phyloP scores from a whole-genome alignment of 2,888 invertebrate genomes.

The Cerastis leucographa region DNA sequence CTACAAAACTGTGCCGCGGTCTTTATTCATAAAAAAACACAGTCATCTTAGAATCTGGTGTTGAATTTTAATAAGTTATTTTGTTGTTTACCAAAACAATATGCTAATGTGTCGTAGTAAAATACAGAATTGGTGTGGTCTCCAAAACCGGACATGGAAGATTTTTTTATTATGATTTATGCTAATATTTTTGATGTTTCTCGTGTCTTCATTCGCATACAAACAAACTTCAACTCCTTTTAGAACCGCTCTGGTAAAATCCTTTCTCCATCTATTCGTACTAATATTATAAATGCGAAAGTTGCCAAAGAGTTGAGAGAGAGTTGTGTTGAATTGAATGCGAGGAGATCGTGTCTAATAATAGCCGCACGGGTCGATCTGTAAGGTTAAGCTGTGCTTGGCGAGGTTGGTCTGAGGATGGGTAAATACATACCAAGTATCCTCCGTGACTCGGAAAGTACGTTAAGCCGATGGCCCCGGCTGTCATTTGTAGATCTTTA shows the following conservation, averaged over 20 bases:
- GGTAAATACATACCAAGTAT: too few relatives aligned
- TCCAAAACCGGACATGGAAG: constrained; percentile 2
- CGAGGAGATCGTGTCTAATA: too few relatives aligned
- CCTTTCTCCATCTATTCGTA: not conserved
- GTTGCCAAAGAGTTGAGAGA: too few relatives aligned
- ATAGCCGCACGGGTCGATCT: too few relatives aligned
- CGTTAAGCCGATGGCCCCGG: too few relatives aligned
- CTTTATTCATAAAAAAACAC: constrained; percentile 12
- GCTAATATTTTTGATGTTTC: constrained; percentile 24
- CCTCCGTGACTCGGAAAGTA: too few relatives aligned
- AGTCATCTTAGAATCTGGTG: not conserved
- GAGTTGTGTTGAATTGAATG: too few relatives aligned
- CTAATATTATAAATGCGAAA: not conserved
- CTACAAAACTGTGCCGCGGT: not conserved
- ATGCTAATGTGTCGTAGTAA: constrained; percentile 36
- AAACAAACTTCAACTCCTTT: constrained; percentile 13
- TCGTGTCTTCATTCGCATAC: constrained; percentile 24
- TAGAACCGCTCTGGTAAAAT: not conserved
- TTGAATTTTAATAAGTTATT: constrained; percentile 40
- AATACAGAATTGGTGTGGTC: constrained; percentile 45
- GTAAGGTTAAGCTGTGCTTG: too few relatives aligned
- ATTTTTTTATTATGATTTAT: constrained; percentile 19
- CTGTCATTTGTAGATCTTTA: too few relatives aligned
- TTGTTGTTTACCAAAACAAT: constrained; percentile 43
- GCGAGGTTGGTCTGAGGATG: too few relatives aligned